Evolutionary conservation across 2,113 vertebrate species (phyloP), one percentile per base, ranked within the genome.

Genomic region (Corythornis cristatus): DNA sequence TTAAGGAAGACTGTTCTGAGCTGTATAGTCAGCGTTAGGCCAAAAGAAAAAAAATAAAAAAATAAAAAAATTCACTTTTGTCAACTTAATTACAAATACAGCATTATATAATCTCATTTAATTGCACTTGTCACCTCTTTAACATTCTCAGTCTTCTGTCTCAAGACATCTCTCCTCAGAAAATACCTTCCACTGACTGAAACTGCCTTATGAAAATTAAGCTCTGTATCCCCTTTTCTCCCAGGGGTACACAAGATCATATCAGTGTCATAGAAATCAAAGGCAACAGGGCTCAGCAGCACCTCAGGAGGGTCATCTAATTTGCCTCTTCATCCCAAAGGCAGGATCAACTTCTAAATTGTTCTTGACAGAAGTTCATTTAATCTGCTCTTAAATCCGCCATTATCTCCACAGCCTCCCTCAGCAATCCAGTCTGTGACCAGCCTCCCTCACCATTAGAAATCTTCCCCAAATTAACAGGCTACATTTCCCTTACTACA

Each of bases 381-480:
- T 93, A 93, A 95, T 96, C 93, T 90, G 64, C 35, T 95, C 65
- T 87, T 92, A 92, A 95, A 92, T 93, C 91, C 91, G 90, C 89
- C 54, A 84, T 84, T 0, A 3, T 22, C 86, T 88, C 78, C 25
- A 11, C 11, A n/a, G 67, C 31, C 65, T 94, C 79, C 72, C 90
- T 91, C 58, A 86, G 67, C 93, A 93, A 86, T 73, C 31, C 68
- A 80, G 31, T 21, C 64, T 73, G 67, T 77, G 72, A 95, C 76
- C 78, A 90, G 80, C 33, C 51, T 92, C 74, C 64, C 68, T 73
- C 64, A 61, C 66, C 40, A 57, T 73, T 53, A 89, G 67, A 93
- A 96, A 95, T 58, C 35, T 73, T 72, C 70, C 87, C 43, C 60
- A 90, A 91, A 88, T 62, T 58, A 31, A 79, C 64, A 65, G 74